phyloP scores from a whole-genome alignment of 2,113 vertebrate genomes.

The Suricata suricatta region DNA sequence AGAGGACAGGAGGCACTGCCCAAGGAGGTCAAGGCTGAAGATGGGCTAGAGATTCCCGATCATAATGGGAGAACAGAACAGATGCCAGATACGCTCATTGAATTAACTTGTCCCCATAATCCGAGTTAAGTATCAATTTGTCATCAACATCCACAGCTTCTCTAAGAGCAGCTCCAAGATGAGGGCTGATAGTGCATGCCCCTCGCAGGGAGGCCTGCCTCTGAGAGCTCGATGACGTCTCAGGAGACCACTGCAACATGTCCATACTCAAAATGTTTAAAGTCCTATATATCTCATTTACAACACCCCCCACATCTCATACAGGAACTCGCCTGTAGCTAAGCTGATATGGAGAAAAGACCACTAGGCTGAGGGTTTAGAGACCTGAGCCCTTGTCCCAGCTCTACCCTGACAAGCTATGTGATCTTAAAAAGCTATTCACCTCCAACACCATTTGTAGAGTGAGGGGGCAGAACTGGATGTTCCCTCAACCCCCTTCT shows the following conservation, averaged over 20 bases:
- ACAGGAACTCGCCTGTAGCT: neutral
- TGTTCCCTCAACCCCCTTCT: neutral
- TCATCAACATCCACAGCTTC: neutral
- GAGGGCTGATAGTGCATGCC: neutral
- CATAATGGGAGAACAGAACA: neutral
- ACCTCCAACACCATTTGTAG: slow-evolving; percentile 1
- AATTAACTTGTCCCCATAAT: neutral
- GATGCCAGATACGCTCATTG: neutral
- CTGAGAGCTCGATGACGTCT: neutral
- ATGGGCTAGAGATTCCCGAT: neutral
- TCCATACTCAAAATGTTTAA: neutral
- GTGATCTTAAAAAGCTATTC: slow-evolving; percentile 41
- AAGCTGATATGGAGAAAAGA: neutral
- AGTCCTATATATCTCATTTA: neutral
- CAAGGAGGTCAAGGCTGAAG: neutral
- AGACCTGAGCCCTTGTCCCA: neutral
- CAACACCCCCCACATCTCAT: neutral
- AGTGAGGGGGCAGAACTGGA: neutral
- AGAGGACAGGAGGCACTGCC: neutral
- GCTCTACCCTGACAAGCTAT: neutral
- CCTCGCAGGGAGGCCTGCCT: neutral
- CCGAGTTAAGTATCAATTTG: neutral
- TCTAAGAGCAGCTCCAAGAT: neutral
- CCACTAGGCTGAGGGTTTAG: neutral
- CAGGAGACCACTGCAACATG: neutral